Evolutionary conservation across 2,888 invertebrate species (phyloP), one percentile per base, ranked within the genome.

Genomic region (Diaprepes abbreviatus): DNA sequence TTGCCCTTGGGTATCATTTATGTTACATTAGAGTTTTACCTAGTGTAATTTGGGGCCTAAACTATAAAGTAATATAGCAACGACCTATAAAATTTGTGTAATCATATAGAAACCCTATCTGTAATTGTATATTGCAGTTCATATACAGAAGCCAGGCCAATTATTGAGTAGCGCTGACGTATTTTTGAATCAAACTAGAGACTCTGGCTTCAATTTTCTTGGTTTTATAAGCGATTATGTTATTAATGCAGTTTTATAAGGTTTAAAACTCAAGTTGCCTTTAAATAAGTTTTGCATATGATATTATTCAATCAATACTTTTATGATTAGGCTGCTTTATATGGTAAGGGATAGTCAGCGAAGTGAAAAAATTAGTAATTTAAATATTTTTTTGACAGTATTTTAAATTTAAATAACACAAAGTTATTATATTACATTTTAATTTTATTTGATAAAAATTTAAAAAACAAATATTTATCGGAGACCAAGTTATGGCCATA

Each of bases 1-100:
- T 77, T 73, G 59, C 74, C 72, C 70, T 70, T 66, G 74, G 70
- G 70, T 75, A 73, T 75, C 74, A 76, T 77, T 77, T 74, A 70
- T 64, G 74, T 70, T 75, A 67, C 74, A 75, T 74, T 77, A 75
- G 73, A 74, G 69, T 69, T 74, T 74, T 72, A 70, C 72, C 71
- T 59, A 64, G 65, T 69, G 70, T 75, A 76, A 76, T 77, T 77
- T 74, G 59, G 67, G 73, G 75, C 71, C 74, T 73, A 71, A 74
- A 66, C 74, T 67, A 19, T 60, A 65, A 69, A 65, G 73, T 72
- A 73, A 76, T 69, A 50, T 59, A 70, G 59, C 70, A 59, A 62
- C 58, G 50, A 40, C 66, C 59, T 66, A 65, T 65, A 65, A 70
- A 66, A 45, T 59, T 57, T 57, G 50, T 55, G 31, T 70, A 70